These are phyloP conservation scores for Steinernema scapterisci DNA, from an alignment of 2,888 invertebrate species.

Conservation along the genomic window DNA sequence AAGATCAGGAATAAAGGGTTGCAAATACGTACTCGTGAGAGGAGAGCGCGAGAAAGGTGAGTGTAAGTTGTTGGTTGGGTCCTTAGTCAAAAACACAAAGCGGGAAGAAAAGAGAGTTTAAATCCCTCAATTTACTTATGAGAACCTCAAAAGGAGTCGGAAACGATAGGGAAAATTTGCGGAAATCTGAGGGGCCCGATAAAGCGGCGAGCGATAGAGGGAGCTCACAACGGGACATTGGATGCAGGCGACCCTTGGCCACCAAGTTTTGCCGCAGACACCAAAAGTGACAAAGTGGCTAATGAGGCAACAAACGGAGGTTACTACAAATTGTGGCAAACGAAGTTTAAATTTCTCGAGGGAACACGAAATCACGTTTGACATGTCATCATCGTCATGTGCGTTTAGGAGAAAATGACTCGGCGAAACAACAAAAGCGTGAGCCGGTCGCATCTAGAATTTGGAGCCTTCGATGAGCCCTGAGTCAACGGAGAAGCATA, in stretches of 20 bases:
- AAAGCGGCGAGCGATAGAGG: background rate
- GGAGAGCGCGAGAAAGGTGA: no score
- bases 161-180: constrained; percentile 24
- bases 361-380: background rate
- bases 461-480: no score
- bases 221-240: background rate
- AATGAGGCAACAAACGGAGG: background rate
- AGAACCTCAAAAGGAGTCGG: background rate
- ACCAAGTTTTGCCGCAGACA: background rate
- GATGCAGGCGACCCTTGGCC: background rate
- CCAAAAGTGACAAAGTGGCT: background rate
- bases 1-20: background rate
- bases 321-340: constrained; percentile 14
- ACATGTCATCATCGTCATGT: background rate
- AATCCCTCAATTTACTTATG: background rate
- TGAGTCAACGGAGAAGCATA: no score
- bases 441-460: no score
- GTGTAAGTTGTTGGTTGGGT: background rate
- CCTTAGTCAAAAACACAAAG: background rate
- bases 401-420: no score
- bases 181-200: background rate
- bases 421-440: no score
- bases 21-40: background rate
- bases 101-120: background rate
- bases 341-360: background rate